Conservation (phyloP, 2,113 vertebrate species). For the Struthidea cinerea region DNA sequence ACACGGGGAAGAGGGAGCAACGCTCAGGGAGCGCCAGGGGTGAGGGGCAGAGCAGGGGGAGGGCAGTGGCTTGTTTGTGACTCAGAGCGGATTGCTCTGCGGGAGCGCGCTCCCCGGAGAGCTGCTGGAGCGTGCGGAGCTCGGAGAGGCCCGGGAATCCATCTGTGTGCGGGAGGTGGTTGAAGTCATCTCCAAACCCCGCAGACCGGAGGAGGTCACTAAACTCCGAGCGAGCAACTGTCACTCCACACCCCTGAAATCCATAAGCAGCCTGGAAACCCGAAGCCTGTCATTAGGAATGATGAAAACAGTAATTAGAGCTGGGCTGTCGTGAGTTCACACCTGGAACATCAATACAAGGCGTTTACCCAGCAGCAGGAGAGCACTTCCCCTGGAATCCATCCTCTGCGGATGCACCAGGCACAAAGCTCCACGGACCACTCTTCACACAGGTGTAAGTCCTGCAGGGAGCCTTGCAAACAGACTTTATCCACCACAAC, state of each 20-base stretch:
- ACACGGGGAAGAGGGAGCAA: neutral
- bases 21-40: rapidly evolving
- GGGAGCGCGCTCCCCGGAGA: neutral
- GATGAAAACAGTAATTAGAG: slow-evolving; percentile 41
- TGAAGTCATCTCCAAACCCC: neutral
- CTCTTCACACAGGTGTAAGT: neutral
- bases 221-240: neutral
- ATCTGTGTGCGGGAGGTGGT: neutral
- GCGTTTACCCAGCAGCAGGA: slow-evolving; percentile 5
- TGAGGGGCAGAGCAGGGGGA: neutral
- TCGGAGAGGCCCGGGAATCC: neutral
- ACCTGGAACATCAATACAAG: neutral
- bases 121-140: neutral
- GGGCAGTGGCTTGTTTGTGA: neutral
- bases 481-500: neutral
- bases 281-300: slow-evolving; percentile 35
- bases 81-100: neutral
- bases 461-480: neutral
- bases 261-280: neutral
- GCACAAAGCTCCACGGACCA: neutral
- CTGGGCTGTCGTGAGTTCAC: neutral
- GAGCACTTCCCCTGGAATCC: neutral
- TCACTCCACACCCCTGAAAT: slow-evolving; percentile 15
- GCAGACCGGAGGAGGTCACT: neutral
- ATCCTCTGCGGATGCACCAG: neutral